These are phyloP conservation scores for Drosophila ambigua DNA, from an alignment of 1,140 invertebrate genomes.

Conservation along the genomic window DNA sequence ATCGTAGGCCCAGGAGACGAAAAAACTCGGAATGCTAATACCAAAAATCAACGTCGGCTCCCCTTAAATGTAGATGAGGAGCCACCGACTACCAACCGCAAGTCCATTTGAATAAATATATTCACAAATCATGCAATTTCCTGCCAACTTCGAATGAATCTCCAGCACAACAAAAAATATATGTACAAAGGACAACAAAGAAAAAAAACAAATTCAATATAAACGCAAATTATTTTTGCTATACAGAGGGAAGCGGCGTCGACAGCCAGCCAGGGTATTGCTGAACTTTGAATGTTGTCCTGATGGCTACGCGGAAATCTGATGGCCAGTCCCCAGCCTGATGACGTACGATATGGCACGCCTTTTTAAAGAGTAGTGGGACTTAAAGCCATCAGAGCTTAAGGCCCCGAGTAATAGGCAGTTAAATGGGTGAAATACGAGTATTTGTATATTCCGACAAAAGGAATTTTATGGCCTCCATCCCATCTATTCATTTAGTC, in stretches of 20 bases:
- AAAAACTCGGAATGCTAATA: slow-evolving; percentile 25
- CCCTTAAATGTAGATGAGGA: slow-evolving; percentile 37
- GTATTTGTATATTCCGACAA: background rate
- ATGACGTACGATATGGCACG: slow-evolving; percentile 20
- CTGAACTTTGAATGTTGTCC: slow-evolving; percentile 28
- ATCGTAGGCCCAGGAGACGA: slow-evolving; percentile 1
- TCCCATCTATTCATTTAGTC: too few species aligned
- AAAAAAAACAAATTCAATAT: slow-evolving; percentile 63
- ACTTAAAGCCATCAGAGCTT: slow-evolving; percentile 1
- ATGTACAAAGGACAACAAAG: slow-evolving; percentile 1
- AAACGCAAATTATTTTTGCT: slow-evolving; percentile 71
- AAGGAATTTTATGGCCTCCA: too few species aligned
- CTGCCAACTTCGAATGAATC: slow-evolving; percentile 23
- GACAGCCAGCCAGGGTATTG: slow-evolving; percentile 18
- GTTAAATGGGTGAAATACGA: background rate
- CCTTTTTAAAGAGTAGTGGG: slow-evolving; percentile 8
- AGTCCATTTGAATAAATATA: slow-evolving; percentile 64
- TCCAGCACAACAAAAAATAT: slow-evolving; percentile 9
- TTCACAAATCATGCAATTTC: slow-evolving; percentile 63
- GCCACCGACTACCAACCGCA: background rate
- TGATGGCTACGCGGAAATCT: slow-evolving; percentile 46
- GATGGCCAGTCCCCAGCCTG: slow-evolving; percentile 23
- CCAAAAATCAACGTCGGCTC: slow-evolving; percentile 54
- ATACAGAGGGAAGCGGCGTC: slow-evolving; percentile 21
- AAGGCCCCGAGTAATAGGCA: too few species aligned